phyloP scores from a whole-genome alignment of 2,888 invertebrate species.

The Agonum fuliginosum region DNA sequence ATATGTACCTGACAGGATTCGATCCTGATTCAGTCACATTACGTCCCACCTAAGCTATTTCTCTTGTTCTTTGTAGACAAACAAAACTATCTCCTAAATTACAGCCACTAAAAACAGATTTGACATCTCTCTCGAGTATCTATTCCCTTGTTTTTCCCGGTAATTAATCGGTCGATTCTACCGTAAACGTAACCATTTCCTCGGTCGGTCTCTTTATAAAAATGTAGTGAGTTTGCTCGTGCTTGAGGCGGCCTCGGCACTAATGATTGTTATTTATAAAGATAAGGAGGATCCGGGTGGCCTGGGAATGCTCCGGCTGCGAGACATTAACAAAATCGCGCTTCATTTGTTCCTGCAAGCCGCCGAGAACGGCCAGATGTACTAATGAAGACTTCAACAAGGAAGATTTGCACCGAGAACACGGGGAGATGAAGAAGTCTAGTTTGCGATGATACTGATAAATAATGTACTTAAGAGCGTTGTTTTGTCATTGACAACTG shows the following conservation, averaged over 20 bases:
- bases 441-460: not conserved
- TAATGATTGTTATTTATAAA: conserved; percentile 72
- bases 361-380: conserved; percentile 32
- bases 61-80: not conserved
- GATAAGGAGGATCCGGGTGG: conserved; percentile 62
- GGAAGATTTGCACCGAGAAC: not conserved
- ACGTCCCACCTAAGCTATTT: too few relatives aligned
- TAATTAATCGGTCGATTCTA: conserved; percentile 13
- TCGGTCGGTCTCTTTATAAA: conserved; percentile 35
- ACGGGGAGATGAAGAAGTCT: too few relatives aligned
- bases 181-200: not conserved
- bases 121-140: not conserved
- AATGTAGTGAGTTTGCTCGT: conserved; percentile 41
- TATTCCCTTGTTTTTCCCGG: not conserved
- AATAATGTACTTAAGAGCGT: not conserved
- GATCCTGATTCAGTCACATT: too few relatives aligned
- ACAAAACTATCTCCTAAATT: not conserved
- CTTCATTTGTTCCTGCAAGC: conserved; percentile 54
- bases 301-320: conserved; percentile 54
- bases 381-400: conserved; percentile 39
- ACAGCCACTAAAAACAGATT: not conserved
- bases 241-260: conserved; percentile 59
- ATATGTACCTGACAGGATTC: too few relatives aligned
- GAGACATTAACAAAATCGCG: conserved; percentile 59
- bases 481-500: too few relatives aligned